A percentile compares a stretch with the other conserved stretches of the same genome.
These are phyloP conservation scores for Dendroctonus ponderosae DNA, from an alignment of 1,140 invertebrate genomes.

Conservation along the genomic window DNA sequence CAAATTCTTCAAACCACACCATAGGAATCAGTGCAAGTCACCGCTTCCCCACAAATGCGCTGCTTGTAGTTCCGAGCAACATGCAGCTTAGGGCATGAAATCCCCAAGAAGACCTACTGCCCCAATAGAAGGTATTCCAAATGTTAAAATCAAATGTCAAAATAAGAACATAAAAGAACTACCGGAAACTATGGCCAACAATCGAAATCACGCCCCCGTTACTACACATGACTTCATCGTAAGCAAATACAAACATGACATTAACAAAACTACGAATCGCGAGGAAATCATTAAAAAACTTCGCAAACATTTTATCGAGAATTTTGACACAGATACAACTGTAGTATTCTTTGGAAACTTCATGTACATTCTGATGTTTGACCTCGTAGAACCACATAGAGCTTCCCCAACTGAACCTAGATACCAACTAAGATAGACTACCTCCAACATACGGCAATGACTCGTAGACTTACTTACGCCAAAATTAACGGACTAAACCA, in stretches of 20 bases:
- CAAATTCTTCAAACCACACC: too few species aligned
- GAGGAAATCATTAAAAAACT: slow-evolving; percentile 2
- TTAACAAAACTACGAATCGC: slow-evolving; percentile 1
- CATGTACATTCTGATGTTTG: slow-evolving; percentile 2
- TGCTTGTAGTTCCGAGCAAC: too few species aligned
- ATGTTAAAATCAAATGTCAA: slow-evolving; percentile 5
- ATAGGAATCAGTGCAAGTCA: too few species aligned
- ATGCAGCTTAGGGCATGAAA: too few species aligned
- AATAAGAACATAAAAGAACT: neutral
- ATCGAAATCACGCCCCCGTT: neutral
- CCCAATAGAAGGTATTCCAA: slow-evolving; percentile 1
- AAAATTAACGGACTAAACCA: neutral
- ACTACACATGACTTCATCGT: neutral
- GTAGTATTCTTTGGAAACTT: slow-evolving; percentile 2
- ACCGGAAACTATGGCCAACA: neutral
- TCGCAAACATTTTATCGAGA: slow-evolving; percentile 2
- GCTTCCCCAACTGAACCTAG: neutral
- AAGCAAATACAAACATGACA: slow-evolving; percentile 2
- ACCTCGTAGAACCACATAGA: neutral
- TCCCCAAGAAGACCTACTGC: too few species aligned
- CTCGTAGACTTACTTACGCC: neutral
- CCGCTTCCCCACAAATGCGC: too few species aligned
- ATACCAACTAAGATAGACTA: neutral
- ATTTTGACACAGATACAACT: neutral
- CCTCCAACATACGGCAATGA: neutral